Conservation (phyloP, 1,140 invertebrate species). For the Solenopsis fugax region DNA sequence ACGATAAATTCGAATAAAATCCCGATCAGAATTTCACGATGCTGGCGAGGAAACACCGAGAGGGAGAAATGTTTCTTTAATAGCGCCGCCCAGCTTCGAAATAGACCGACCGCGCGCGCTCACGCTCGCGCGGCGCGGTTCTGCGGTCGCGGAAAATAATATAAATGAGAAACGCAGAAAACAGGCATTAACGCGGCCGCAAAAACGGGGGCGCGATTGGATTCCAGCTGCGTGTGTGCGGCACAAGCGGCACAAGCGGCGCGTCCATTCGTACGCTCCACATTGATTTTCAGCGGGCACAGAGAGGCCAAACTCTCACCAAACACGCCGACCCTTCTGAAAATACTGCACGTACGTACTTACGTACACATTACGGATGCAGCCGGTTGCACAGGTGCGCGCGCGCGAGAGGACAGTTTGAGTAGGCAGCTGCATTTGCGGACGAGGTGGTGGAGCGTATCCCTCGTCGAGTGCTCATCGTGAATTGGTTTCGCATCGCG, state of each 20-base stretch:
- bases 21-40: slow-evolving; percentile 54
- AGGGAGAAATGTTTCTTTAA: slow-evolving; percentile 60
- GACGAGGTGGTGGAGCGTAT: slow-evolving; percentile 54
- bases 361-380: slow-evolving; percentile 59
- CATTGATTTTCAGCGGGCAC: slow-evolving; percentile 48
- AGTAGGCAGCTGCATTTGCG: slow-evolving; percentile 62
- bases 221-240: slow-evolving; percentile 11
- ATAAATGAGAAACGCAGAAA: slow-evolving; percentile 1
- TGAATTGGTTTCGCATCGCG: slow-evolving; percentile 45
- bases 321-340: not conserved
- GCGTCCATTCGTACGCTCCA: not conserved
- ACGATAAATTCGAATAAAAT: slow-evolving; percentile 62
- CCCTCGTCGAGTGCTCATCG: slow-evolving; percentile 53
- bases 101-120: not conserved
- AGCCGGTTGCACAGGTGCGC: slow-evolving; percentile 41
- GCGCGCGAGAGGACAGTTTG: slow-evolving; percentile 45
- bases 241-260: not conserved
- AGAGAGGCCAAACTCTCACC: slow-evolving; percentile 8
- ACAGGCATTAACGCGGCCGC: slow-evolving; percentile 10
- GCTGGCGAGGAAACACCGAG: not conserved
- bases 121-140: no score
- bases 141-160: slow-evolving; percentile 14
- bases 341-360: slow-evolving; percentile 58
- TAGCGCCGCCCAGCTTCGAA: not conserved
- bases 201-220: slow-evolving; percentile 24